phyloP scores from a whole-genome alignment of 2,113 vertebrate genomes.

The Asarcornis scutulata region DNA sequence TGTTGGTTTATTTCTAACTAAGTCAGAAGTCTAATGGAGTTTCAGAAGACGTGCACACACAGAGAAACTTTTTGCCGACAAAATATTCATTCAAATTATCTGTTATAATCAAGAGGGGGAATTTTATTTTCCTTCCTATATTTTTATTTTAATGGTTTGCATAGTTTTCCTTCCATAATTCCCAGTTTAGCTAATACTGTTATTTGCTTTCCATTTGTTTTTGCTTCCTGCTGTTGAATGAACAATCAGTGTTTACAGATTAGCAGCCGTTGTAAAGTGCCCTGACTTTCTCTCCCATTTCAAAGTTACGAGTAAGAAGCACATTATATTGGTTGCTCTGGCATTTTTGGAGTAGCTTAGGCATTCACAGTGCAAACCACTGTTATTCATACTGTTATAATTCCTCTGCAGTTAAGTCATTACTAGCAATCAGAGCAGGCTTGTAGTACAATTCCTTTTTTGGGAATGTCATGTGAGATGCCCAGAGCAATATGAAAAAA shows the following conservation, averaged over 20 bases:
- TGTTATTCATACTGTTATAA: conserved; percentile 93
- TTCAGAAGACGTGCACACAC: neutral
- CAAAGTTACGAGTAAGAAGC: conserved; percentile 69
- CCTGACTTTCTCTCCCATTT: conserved; percentile 73
- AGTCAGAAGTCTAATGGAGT: neutral
- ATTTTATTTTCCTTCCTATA: neutral
- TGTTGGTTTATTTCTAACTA: neutral
- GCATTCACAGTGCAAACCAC: conserved; percentile 78
- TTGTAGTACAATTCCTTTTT: conserved; percentile 94
- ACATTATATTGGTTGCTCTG: conserved; percentile 73
- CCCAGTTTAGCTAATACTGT: neutral
- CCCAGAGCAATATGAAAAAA: conserved; percentile 88
- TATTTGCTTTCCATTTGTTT: conserved; percentile 57
- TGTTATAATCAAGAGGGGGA: neutral
- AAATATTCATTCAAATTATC: neutral
- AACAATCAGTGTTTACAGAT: conserved; percentile 74
- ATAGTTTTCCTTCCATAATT: neutral
- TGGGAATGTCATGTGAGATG: conserved; percentile 99
- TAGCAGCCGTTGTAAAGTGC: conserved; percentile 67
- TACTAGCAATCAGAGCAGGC: conserved; percentile 91
- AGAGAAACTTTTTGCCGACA: neutral
- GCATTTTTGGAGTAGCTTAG: conserved; percentile 80
- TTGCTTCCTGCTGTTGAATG: conserved; percentile 73
- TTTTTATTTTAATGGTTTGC: neutral
- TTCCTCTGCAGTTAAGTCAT: conserved; percentile 97